Evolutionary conservation across 2,797 vertebrate species (phyloP).

Genomic region (Acanthopagrus latus): DNA sequence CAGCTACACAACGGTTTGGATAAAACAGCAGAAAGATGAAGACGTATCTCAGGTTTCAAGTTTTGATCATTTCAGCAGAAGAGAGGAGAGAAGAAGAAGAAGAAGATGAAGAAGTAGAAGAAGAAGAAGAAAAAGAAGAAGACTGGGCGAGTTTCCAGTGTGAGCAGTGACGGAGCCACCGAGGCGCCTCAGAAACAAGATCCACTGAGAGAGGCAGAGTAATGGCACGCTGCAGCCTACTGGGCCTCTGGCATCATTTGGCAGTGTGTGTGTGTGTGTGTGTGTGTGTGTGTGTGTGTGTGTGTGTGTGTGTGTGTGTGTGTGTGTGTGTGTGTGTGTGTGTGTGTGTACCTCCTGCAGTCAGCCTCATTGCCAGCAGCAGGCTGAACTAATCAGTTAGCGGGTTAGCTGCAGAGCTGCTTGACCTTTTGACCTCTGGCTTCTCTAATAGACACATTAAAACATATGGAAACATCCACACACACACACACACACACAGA

Average conservation of each 20-base stretch:
- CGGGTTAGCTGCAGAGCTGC: constrained; percentile 37
- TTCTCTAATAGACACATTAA: constrained; percentile 20
- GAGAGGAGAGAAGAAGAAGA: background rate
- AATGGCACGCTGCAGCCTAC: constrained; percentile 27
- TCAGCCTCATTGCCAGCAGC: constrained; percentile 52
- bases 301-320: constrained; percentile 17
- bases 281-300: constrained; percentile 1
- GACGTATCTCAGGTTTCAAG: background rate
- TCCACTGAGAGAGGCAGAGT: constrained; percentile 42
- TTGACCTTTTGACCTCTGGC: constrained; percentile 54
- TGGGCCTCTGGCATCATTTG: constrained; percentile 52
- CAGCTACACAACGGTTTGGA: background rate
- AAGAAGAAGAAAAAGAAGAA: background rate
- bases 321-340: constrained; percentile 28
- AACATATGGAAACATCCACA: background rate
- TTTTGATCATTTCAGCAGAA: background rate
- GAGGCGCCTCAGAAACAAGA: constrained; percentile 56
- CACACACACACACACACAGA: background rate
- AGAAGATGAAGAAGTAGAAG: background rate
- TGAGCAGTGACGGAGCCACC: constrained; percentile 36
- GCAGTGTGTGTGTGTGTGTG: constrained; percentile 18
- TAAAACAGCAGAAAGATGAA: background rate
- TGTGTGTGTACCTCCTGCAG: constrained; percentile 44
- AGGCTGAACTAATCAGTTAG: constrained; percentile 66
- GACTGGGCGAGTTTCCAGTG: constrained; percentile 34